Evolutionary conservation across 2,113 vertebrate genomes (phyloP), one percentile per base, ranked within the genome.

Genomic region (Diglossa brunneiventris): DNA sequence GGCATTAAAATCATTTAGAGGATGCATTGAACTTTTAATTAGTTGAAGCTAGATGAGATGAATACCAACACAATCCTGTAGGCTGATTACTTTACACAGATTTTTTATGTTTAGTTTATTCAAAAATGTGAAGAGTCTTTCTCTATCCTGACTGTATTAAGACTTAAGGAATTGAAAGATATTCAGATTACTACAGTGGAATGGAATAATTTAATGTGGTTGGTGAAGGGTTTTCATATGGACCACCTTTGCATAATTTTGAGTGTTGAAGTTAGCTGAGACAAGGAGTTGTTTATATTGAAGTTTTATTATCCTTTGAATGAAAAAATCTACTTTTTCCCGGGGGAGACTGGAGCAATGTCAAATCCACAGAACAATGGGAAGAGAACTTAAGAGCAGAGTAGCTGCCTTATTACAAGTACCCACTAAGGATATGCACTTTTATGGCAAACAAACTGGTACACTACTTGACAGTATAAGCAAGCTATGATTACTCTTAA

Each of bases 161-260:
- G 20, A 50, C 2, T 70, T 66, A 79, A 70, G 79, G 2, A 52
- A 55, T 4, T 68, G 15, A 76, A 90, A 88, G 24, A 42, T 41
- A 13, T 46, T 78, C 22, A 13, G 14, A 82, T 59, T 92, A 35
- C 41, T 56, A 12, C 20, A 79, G 16, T 19, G 79, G 44, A 78
- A 70, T n/a, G 10, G 4, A 59, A 53, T 26, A 64, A 63, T 42
- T 39, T 10, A 55, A 47, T n/a, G 7, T 80, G 33, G 3, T 7
- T 53, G 14, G 2, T 49, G 11, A 44, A 13, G 14, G 28, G 3
- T 30, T 92, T 85, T 90, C 0, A 0, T 76, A 44, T 6, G 8
- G 4, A 75, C 59, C 8, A 75, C 1, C 27, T 83, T 64, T 42
- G 15, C 6, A 46, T 53, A 50, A 62, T 64, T 82, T 13, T 89